Base-by-base conservation (phyloP, 2,888 invertebrate genomes). In the Hyposoter dolosus region DNA sequence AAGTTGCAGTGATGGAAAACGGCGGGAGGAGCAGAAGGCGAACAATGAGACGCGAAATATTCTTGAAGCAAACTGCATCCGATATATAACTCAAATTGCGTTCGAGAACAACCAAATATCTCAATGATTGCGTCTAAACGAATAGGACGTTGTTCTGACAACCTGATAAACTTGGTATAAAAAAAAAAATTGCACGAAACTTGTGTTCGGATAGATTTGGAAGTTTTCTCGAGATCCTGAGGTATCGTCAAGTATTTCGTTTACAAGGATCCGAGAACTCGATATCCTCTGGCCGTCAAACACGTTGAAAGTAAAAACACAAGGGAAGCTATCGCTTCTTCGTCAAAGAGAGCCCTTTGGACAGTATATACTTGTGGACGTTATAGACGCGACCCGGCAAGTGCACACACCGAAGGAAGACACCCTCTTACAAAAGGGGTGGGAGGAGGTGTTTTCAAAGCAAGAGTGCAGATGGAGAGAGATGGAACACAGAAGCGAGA, bases 401-500 rank as follows among this genome's bases (percentile, higher is more conserved):
- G 63, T 53, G 53, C n/a, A 65, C 78, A 68, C 72, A 60, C 50
- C 60, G 66, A 82, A 65, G 85, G 63, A 75, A 60, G 12, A 45
- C 56, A 75, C 66, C 66, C 79, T 63, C 32, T 5, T 78, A 43
- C 79, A 69, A 63, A 69, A 45, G 75, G 60, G 32, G 60, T 35
- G 35, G 60, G 60, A 65, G 79, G 63, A 74, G 68, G 75, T 56
- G 82, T 78, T 85, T 78, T 82, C 85, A 82, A 85, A 82, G 80
- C 77, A 45, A 69, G 79, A 60, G 53, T 66, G 63, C 69, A 43
- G 74, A 43, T 75, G 66, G 75, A 68, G 82, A 50, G 83, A 76
- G 76, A 65, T 5, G 47, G 6, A 47, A 60, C 23, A 47, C 47
- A n/a, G 74, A 74, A 60, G 19, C 43, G 23, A 35, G 81, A 90